Evolutionary conservation across 1,140 invertebrate genomes (phyloP).

Genomic region (Rhizoglyphus robini): DNA sequence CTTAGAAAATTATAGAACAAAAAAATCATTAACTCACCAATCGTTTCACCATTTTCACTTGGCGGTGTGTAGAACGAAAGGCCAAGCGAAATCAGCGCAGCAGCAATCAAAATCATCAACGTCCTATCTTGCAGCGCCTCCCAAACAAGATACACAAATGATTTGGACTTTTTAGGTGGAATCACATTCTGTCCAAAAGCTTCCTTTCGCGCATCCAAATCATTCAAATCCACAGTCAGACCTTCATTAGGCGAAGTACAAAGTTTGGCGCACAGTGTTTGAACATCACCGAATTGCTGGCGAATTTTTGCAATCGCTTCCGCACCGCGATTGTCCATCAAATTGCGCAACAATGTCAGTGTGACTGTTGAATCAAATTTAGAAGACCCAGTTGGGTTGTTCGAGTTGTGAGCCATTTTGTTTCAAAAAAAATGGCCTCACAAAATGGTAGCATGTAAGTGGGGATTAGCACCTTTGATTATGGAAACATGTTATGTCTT

Average conservation of each 20-base stretch:
- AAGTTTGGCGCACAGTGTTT: neutral
- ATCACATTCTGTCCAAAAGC: conserved; percentile 95
- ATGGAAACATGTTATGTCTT: no score
- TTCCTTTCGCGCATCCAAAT: conserved; percentile 77
- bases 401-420: no score
- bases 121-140: conserved; percentile 98
- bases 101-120: conserved; percentile 75
- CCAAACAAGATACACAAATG: conserved; percentile 94
- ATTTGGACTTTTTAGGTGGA: conserved; percentile 97
- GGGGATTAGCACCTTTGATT: no score
- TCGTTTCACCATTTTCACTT: conserved; percentile 27
- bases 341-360: no score
- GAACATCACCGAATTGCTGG: neutral
- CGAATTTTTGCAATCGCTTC: neutral
- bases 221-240: conserved; percentile 69
- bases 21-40: no score
- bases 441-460: no score
- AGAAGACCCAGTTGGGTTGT: no score
- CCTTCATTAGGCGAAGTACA: conserved; percentile 47
- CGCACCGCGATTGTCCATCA: neutral
- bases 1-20: no score
- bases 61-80: conserved; percentile 75
- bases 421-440: no score
- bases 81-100: conserved; percentile 78
- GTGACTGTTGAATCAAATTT: no score